A percentile compares a stretch with the other conserved stretches of the same genome.
These are phyloP conservation scores for Gasterosteus nipponicus DNA, from an alignment of 2,113 vertebrate genomes.

Conservation along the genomic window DNA sequence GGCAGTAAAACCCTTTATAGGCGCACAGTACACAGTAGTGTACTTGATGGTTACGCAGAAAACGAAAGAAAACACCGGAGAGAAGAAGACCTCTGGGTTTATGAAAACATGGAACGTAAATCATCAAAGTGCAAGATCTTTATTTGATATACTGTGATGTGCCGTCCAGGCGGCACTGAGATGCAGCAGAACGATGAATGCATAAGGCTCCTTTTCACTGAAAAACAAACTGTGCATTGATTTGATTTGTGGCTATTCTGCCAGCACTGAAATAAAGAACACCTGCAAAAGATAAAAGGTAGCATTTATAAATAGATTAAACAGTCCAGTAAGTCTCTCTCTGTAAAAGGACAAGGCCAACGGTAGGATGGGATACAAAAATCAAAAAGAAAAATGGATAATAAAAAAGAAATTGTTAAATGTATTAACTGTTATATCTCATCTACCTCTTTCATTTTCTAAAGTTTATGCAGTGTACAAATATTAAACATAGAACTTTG, in stretches of 20 bases:
- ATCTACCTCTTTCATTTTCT: conserved; percentile 13
- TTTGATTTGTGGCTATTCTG: conserved; percentile 20
- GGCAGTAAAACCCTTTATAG: neutral
- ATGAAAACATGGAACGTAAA: conserved; percentile 5
- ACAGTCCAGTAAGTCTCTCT: neutral
- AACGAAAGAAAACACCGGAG: neutral
- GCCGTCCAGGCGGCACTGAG: conserved; percentile 47
- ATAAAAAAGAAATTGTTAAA: conserved; percentile 2
- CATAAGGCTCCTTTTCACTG: conserved; percentile 43
- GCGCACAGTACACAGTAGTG: neutral
- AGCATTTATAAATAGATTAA: conserved; percentile 43
- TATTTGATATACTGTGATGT: conserved; percentile 64
- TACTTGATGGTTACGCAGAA: neutral
- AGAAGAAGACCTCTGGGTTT: neutral
- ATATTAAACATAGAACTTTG: conserved; percentile 54
- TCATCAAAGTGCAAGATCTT: conserved; percentile 64
- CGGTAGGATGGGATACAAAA: conserved; percentile 42
- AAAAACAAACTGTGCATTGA: conserved; percentile 20
- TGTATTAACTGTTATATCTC: conserved; percentile 22
- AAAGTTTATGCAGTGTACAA: conserved; percentile 41
- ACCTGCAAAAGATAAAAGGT: conserved; percentile 47
- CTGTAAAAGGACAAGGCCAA: conserved; percentile 29
- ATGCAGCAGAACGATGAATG: conserved; percentile 53
- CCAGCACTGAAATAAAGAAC: conserved; percentile 32
- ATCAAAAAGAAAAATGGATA: neutral